Evolutionary conservation across 2,797 vertebrate genomes (phyloP).

Genomic region (Hoplostethus atlanticus): DNA sequence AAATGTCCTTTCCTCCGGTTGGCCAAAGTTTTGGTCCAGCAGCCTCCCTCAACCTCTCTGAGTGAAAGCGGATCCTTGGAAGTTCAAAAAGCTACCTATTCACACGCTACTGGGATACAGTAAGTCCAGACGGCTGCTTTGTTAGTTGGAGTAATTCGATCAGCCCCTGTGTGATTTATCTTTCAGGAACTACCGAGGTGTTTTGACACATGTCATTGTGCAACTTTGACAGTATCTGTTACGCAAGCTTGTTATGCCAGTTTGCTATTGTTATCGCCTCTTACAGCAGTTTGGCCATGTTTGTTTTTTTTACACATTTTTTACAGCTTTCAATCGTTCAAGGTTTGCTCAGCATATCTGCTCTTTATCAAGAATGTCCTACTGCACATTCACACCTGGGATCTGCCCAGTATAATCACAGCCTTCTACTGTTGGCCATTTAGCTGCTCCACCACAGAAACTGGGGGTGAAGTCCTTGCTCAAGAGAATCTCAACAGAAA

Average conservation of each 20-base stretch:
- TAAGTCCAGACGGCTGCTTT: constrained; percentile 36
- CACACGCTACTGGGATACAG: constrained; percentile 38
- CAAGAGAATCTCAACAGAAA: constrained; percentile 5
- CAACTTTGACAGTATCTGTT: constrained; percentile 52
- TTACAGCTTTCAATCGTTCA: constrained; percentile 18
- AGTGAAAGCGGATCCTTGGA: constrained; percentile 29
- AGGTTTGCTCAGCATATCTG: constrained; percentile 39
- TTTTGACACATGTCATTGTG: constrained; percentile 47
- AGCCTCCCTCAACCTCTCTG: constrained; percentile 11
- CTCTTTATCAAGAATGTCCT: constrained; percentile 11
- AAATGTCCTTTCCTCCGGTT: neutral
- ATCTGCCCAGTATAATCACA: too few species aligned
- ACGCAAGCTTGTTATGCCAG: constrained; percentile 43
- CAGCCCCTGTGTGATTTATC: constrained; percentile 38
- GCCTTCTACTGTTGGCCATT: too few species aligned
- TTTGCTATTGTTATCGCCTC: constrained; percentile 30
- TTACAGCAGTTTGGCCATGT: constrained; percentile 1
- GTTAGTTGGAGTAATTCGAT: constrained; percentile 44
- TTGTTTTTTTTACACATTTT: constrained; percentile 3
- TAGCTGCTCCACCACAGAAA: too few species aligned
- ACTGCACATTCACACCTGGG: constrained; percentile 15
- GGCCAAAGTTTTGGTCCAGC: constrained; percentile 6
- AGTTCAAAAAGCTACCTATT: constrained; percentile 28
- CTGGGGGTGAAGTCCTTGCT: neutral
- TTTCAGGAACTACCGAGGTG: constrained; percentile 33